These are phyloP conservation scores for Sebastes taczanowskii DNA, from an alignment of 2,797 vertebrate species.

Conservation along the genomic window DNA sequence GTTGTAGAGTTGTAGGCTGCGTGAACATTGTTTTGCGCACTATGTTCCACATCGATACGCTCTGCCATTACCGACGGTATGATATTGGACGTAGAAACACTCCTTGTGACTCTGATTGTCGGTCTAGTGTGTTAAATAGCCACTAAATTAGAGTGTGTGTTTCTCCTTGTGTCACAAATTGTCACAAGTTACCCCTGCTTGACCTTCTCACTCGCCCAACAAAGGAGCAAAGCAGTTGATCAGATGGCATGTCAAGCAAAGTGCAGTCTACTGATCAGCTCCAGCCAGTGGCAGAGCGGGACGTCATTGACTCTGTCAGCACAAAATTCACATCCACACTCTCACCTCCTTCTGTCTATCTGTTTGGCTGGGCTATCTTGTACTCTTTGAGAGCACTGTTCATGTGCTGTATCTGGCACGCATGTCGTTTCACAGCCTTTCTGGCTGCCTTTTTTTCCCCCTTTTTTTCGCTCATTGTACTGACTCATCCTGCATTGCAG, in stretches of 20 bases:
- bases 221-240: conserved; percentile 22
- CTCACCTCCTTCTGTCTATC: conserved; percentile 33
- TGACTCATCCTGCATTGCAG: conserved; percentile 73
- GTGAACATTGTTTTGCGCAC: neutral
- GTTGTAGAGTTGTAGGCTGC: neutral
- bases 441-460: neutral
- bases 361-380: neutral
- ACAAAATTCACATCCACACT: conserved; percentile 37
- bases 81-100: neutral
- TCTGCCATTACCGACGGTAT: neutral
- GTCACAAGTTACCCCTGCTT: neutral
- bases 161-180: neutral
- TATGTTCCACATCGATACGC: neutral
- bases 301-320: conserved; percentile 69
- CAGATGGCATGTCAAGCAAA: conserved; percentile 35
- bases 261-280: conserved; percentile 48
- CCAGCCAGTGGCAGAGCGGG: conserved; percentile 20
- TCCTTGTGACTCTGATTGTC: neutral
- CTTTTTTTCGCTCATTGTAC: neutral
- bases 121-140: neutral
- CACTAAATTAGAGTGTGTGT: neutral
- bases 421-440: conserved; percentile 32
- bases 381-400: conserved; percentile 28
- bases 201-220: conserved; percentile 7
- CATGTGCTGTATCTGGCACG: conserved; percentile 33